Evolutionary conservation across 2,888 invertebrate species (phyloP).

Genomic region (Didymodactylos carnosus): DNA sequence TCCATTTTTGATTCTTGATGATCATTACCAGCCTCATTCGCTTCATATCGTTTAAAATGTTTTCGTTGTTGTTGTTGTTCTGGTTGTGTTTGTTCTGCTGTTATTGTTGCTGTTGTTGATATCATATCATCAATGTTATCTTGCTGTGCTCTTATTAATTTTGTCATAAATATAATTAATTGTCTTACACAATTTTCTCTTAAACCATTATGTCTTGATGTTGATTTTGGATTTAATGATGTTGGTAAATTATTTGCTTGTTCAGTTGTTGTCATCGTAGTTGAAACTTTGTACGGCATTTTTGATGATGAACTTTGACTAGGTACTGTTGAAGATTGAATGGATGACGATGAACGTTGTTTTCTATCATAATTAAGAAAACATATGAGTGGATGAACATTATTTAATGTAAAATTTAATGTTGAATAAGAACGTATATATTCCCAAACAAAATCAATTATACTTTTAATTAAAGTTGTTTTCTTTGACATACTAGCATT

Average conservation of each 20-base stretch:
- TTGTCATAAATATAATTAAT: not conserved
- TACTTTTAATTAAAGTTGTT: not conserved
- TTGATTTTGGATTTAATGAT: not conserved
- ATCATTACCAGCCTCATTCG: not conserved
- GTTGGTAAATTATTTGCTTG: not conserved
- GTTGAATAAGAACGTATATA: not conserved
- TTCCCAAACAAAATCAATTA: not conserved
- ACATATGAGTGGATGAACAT: not conserved
- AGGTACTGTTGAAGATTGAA: not conserved
- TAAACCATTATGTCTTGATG: not conserved
- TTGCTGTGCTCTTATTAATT: no score
- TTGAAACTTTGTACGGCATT: no score
- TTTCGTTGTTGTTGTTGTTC: not conserved
- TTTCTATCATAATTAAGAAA: not conserved
- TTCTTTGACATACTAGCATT: not conserved
- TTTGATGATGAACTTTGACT: not conserved
- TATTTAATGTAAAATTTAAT: not conserved
- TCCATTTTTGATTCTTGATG: not conserved
- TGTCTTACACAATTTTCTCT: not conserved
- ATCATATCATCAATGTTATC: no score
- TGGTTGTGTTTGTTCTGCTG: not conserved
- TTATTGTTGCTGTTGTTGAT: no score
- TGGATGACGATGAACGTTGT: not conserved
- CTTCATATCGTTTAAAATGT: not conserved
- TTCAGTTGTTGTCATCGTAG: no score